phyloP scores from a whole-genome alignment of 1,140 invertebrate species.

The Glossosoma conforme region DNA sequence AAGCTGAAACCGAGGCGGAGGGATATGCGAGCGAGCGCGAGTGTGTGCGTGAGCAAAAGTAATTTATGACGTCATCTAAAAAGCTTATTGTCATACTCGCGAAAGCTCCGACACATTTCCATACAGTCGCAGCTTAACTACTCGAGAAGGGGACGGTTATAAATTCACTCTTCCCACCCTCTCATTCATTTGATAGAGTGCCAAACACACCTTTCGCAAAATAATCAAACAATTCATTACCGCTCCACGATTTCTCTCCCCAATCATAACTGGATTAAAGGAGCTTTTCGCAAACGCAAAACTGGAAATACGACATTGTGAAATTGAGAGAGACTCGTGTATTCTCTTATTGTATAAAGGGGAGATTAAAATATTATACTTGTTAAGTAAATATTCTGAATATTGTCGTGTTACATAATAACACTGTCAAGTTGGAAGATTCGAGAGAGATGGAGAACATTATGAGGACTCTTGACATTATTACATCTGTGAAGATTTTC shows the following conservation, averaged over 20 bases:
- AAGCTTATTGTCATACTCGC: conserved; percentile 30
- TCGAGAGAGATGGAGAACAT: no score
- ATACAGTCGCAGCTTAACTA: conserved; percentile 30
- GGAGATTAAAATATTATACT: conserved; percentile 56
- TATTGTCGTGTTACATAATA: conserved; percentile 45
- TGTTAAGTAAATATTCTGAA: conserved; percentile 57
- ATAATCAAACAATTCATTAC: conserved; percentile 15
- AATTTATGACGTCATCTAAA: conserved; percentile 30
- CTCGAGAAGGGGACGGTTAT: conserved; percentile 26
- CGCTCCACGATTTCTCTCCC: background rate
- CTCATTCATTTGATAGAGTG: conserved; percentile 32
- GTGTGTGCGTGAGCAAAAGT: no score
- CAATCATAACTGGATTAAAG: background rate
- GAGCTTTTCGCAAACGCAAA: background rate
- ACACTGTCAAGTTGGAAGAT: no score
- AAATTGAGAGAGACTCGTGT: conserved; percentile 39
- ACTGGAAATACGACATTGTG: conserved; percentile 3
- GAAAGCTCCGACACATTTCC: conserved; percentile 28
- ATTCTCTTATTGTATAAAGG: conserved; percentile 52
- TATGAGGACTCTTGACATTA: no score
- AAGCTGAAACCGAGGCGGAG: no score
- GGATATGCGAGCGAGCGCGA: no score
- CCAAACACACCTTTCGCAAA: conserved; percentile 21
- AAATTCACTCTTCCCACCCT: conserved; percentile 27
- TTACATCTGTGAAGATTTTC: no score